Evolutionary conservation across 1,140 invertebrate genomes (phyloP).

Genomic region (Acromyrmex heyeri): DNA sequence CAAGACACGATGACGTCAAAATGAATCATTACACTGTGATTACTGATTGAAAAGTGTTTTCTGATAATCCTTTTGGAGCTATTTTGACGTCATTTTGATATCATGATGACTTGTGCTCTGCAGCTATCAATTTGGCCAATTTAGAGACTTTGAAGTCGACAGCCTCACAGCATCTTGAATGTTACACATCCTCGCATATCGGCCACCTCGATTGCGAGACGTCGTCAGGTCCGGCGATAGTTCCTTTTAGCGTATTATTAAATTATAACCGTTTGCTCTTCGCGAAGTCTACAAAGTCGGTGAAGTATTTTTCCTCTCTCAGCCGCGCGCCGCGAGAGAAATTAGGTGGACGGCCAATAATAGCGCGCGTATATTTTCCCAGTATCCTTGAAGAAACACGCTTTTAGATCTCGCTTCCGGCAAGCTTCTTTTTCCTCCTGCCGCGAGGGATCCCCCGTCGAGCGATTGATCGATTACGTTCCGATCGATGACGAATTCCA

Average conservation of each 20-base stretch:
- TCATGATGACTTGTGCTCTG: too few species aligned
- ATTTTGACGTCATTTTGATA: too few species aligned
- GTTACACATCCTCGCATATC: constrained; percentile 2
- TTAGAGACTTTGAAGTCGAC: background rate
- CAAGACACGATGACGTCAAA: too few species aligned
- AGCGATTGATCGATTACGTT: background rate
- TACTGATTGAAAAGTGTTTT: too few species aligned
- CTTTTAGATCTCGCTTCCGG: constrained; percentile 61
- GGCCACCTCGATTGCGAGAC: background rate
- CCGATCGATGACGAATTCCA: background rate
- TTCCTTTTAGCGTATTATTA: constrained; percentile 1
- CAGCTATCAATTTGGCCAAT: background rate
- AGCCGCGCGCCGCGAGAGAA: constrained; percentile 25
- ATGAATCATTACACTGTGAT: too few species aligned
- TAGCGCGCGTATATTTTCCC: constrained; percentile 59
- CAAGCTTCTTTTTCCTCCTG: constrained; percentile 54
- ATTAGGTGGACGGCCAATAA: constrained; percentile 64
- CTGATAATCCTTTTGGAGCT: too few species aligned
- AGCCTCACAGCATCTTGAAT: background rate
- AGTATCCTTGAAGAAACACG: constrained; percentile 65
- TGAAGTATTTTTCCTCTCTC: constrained; percentile 49
- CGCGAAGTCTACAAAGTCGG: background rate
- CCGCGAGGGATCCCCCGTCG: constrained; percentile 23
- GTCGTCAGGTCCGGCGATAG: background rate
- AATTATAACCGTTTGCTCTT: constrained; percentile 7